phyloP scores from a whole-genome alignment of 1,140 invertebrate genomes.

The Acyrthosiphon pisum region DNA sequence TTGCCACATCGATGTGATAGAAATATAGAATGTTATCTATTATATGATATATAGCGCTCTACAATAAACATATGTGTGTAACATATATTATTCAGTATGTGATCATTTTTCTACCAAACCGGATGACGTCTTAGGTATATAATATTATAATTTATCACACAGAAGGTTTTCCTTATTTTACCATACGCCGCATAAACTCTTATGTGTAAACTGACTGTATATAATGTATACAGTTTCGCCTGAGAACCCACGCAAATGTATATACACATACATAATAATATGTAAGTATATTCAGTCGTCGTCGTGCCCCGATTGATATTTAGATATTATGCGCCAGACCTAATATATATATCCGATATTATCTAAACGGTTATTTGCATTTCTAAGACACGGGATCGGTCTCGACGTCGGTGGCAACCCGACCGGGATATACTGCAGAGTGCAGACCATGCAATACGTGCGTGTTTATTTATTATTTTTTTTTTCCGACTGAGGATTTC shows the following conservation, averaged over 20 bases:
- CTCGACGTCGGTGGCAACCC: neutral
- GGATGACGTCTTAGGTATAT: constrained; percentile 14
- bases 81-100: neutral
- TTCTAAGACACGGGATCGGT: neutral
- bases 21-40: neutral
- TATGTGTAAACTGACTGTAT: neutral
- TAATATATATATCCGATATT: neutral
- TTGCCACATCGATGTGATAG: neutral
- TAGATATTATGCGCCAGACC: constrained; percentile 2
- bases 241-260: neutral
- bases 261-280: neutral
- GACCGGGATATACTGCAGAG: neutral
- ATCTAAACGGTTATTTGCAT: constrained; percentile 10
- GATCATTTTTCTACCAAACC: neutral
- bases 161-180: constrained; percentile 14
- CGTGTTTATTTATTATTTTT: neutral
- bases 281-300: neutral
- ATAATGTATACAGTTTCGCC: neutral
- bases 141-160: neutral
- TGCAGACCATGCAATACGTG: neutral
- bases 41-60: neutral
- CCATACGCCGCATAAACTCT: neutral
- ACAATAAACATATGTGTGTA: neutral
- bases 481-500: neutral
- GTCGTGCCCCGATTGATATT: neutral